A percentile compares a stretch with the other conserved stretches of the same genome.
phyloP scores from a whole-genome alignment of 2,888 invertebrate species.

The Rhingia rostrata region DNA sequence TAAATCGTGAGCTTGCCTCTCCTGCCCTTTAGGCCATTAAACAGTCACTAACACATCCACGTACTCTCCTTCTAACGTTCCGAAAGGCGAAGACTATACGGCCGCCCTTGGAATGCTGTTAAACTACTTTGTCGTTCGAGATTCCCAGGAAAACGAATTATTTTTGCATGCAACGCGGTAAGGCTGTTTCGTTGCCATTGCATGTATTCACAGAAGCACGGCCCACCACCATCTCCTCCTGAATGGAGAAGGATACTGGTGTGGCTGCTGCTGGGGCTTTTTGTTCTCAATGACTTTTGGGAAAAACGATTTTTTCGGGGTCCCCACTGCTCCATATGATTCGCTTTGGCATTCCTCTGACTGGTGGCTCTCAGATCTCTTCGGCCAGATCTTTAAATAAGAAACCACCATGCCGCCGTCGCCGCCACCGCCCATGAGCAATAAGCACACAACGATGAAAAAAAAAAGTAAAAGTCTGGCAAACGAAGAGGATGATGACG shows the following conservation, averaged over 20 bases:
- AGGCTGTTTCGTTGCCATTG: neutral
- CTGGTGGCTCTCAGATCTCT: constrained; percentile 60
- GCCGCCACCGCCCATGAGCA: constrained; percentile 12
- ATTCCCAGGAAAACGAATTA: constrained; percentile 71
- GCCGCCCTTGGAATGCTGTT: constrained; percentile 70
- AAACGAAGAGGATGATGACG: constrained; percentile 37
- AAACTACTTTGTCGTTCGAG: constrained; percentile 67
- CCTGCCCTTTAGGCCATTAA: constrained; percentile 50
- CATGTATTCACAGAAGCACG: constrained; percentile 26
- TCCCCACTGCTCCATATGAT: constrained; percentile 55
- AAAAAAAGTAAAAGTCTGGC: constrained; percentile 65
- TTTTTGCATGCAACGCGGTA: constrained; percentile 58
- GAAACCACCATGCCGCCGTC: constrained; percentile 53
- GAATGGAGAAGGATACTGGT: constrained; percentile 39
- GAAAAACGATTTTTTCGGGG: constrained; percentile 30
- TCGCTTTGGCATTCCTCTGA: constrained; percentile 64
- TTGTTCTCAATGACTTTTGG: constrained; percentile 65
- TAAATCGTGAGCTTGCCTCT: constrained; percentile 62
- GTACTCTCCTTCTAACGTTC: constrained; percentile 52
- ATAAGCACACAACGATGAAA: constrained; percentile 5
- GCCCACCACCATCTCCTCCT: constrained; percentile 26
- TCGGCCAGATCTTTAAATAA: constrained; percentile 66
- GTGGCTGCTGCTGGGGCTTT: constrained; percentile 10
- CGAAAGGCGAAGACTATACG: constrained; percentile 28
- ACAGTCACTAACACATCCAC: neutral